Percentiles rank a stretch among this genome's conserved stretches.
Conservation (phyloP, 2,113 vertebrate genomes). For the Rhegmatorhina hoffmannsi region DNA sequence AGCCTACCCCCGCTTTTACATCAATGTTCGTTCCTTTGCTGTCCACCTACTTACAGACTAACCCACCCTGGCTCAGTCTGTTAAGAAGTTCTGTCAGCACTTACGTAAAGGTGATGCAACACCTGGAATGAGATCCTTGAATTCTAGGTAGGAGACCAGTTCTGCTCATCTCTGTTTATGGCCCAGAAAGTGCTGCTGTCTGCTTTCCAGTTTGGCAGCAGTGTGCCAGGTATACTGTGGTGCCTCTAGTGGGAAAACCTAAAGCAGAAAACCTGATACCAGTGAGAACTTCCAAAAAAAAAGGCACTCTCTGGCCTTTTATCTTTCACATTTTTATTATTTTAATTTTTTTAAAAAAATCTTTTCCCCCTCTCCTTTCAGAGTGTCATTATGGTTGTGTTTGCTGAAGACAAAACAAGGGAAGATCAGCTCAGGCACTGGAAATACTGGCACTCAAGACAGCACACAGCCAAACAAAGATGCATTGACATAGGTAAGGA, state of each 20-base stretch:
- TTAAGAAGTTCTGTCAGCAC: conserved; percentile 41
- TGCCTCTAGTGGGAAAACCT: background rate
- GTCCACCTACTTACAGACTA: conserved; percentile 54
- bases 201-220: background rate
- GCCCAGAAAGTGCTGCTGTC: conserved; percentile 18
- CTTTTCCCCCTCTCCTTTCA: conserved; percentile 34
- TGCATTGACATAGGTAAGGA: conserved; percentile 96
- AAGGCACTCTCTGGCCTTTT: background rate
- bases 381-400: conserved; percentile 99
- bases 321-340: background rate
- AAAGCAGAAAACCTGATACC: background rate
- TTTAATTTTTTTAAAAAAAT: background rate
- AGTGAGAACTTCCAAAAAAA: background rate
- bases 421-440: conserved; percentile 97
- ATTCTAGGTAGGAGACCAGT: conserved; percentile 1
- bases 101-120: conserved; percentile 48
- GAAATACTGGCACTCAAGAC: conserved; percentile 99
- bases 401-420: conserved; percentile 96
- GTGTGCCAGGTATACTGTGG: background rate
- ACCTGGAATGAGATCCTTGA: conserved; percentile 6
- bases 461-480: conserved; percentile 97
- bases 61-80: conserved; percentile 13
- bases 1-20: background rate
- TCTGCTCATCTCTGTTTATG: conserved; percentile 9
- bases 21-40: background rate